phyloP scores from a whole-genome alignment of 2,888 invertebrate genomes.

The Drosophila crucigera region DNA sequence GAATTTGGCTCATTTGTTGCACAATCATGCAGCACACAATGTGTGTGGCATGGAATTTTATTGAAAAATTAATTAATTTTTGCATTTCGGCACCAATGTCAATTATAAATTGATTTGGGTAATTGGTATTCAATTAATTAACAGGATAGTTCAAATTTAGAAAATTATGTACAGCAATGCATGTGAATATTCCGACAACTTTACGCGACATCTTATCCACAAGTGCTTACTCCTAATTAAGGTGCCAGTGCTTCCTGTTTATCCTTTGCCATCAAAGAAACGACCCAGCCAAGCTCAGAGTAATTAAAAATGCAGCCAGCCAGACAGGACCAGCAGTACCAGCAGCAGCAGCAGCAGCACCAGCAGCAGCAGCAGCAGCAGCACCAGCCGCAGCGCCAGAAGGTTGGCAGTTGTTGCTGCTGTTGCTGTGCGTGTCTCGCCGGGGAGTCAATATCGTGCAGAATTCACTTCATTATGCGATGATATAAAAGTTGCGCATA shows the following conservation, averaged over 20 bases:
- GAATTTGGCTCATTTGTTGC: constrained; percentile 23
- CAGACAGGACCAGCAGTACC: constrained; percentile 4
- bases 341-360: background rate
- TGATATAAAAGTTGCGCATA: constrained; percentile 58
- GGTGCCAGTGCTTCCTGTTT: constrained; percentile 59
- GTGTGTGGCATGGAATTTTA: constrained; percentile 15
- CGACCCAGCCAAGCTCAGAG: constrained; percentile 35
- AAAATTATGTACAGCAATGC: background rate
- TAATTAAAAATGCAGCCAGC: constrained; percentile 60
- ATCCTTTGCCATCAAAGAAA: constrained; percentile 33
- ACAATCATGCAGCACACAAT: constrained; percentile 21
- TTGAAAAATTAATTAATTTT: constrained; percentile 28
- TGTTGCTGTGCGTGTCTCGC: constrained; percentile 15
- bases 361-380: background rate
- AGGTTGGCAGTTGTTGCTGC: constrained; percentile 4
- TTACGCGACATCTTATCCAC: constrained; percentile 26
- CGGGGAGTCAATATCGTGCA: constrained; percentile 58
- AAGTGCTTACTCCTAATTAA: constrained; percentile 63
- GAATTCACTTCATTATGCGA: constrained; percentile 65
- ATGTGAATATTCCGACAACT: constrained; percentile 11
- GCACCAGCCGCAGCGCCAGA: background rate
- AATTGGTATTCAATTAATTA: constrained; percentile 33
- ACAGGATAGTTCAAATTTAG: background rate
- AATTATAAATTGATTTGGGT: constrained; percentile 34
- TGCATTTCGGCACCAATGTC: constrained; percentile 6